These are phyloP conservation scores for Protonibea diacanthus DNA, from an alignment of 2,797 vertebrate species.

Conservation along the genomic window DNA sequence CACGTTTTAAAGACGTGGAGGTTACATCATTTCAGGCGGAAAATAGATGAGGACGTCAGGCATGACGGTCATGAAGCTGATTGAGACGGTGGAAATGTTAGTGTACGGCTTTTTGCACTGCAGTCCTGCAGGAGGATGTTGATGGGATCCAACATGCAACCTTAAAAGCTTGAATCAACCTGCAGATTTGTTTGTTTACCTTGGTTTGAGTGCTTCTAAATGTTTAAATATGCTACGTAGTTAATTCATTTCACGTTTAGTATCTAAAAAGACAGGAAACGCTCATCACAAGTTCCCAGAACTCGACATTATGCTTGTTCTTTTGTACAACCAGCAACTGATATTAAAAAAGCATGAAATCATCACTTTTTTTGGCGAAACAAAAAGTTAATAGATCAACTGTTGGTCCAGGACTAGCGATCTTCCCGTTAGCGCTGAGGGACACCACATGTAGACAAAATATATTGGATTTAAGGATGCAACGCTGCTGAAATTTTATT, in stretches of 20 bases:
- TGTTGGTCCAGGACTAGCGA: background rate
- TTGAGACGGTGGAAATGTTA: background rate
- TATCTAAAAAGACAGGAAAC: background rate
- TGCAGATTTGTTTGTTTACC: no score
- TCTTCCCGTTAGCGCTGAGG: background rate
- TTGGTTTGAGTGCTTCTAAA: no score
- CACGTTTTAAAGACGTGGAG: constrained; percentile 10
- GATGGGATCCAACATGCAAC: background rate
- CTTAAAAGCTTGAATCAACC: background rate
- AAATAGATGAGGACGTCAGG: constrained; percentile 24
- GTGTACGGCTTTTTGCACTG: constrained; percentile 1
- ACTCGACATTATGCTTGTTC: background rate
- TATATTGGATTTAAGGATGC: background rate
- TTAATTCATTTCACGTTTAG: no score
- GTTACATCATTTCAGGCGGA: constrained; percentile 34
- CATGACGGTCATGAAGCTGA: constrained; percentile 5
- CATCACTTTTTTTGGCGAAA: background rate
- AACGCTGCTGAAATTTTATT: background rate
- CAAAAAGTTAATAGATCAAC: background rate
- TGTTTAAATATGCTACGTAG: no score
- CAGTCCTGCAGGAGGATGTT: background rate
- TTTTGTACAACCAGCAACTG: background rate
- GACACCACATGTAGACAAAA: background rate
- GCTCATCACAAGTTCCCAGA: background rate
- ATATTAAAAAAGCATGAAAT: background rate